Conservation (phyloP, 2,797 vertebrate species). For the Channallabes apus region DNA sequence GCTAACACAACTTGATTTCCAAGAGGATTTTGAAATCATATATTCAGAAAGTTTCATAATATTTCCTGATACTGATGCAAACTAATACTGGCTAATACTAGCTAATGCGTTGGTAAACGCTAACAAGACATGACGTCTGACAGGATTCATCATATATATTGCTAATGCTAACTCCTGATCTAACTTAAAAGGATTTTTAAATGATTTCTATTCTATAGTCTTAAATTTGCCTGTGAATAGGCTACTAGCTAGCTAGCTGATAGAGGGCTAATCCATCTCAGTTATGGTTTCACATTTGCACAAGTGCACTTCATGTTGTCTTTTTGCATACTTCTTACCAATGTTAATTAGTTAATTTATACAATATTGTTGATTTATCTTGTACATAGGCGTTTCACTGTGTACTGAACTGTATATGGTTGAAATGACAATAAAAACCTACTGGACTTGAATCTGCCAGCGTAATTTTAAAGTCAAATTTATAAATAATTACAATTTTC, state of each 20-base stretch:
- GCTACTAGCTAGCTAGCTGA: neutral
- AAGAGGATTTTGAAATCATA: neutral
- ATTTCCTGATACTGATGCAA: neutral
- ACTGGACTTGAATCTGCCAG: no score
- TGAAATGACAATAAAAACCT: no score
- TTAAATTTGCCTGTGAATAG: neutral
- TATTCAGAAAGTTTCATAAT: neutral
- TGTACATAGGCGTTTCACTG: no score
- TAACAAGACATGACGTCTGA: neutral
- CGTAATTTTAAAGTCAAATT: no score
- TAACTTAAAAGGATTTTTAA: neutral
- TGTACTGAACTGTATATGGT: no score
- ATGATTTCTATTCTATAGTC: neutral
- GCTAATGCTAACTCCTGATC: no score
- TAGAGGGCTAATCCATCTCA: neutral
- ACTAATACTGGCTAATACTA: neutral
- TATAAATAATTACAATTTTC: no score
- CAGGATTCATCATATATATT: neutral
- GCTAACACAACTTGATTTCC: neutral
- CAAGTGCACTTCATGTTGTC: no score
- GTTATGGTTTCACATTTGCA: no score
- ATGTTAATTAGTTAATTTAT: no score
- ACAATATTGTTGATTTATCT: no score
- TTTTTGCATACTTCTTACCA: no score
- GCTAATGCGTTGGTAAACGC: neutral